phyloP scores from a whole-genome alignment of 2,113 vertebrate species.

The Condylura cristata region DNA sequence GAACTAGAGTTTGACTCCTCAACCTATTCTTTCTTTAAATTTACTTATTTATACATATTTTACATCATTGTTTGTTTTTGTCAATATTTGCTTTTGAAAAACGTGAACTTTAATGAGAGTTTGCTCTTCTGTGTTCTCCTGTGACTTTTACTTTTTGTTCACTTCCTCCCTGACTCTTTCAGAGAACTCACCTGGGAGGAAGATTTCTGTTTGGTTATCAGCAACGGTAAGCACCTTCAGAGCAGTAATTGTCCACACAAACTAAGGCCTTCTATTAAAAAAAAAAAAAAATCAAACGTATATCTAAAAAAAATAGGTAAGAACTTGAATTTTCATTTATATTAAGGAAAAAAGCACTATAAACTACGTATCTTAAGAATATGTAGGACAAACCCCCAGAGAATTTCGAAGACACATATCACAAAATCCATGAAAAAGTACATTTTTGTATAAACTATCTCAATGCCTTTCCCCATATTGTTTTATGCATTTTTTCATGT shows the following conservation, averaged over 20 bases:
- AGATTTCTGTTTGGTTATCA: neutral
- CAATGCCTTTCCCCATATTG: neutral
- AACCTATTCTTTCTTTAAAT: neutral
- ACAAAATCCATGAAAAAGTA: neutral
- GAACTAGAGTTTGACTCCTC: neutral
- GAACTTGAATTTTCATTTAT: neutral
- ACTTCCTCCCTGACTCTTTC: neutral
- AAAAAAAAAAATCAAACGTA: neutral
- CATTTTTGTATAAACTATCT: neutral
- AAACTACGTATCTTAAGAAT: neutral
- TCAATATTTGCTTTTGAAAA: too few species aligned
- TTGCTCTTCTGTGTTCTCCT: neutral
- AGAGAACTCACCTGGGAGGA: neutral
- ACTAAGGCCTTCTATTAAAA: neutral
- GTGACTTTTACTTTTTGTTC: neutral
- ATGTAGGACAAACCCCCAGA: neutral
- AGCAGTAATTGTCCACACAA: accelerated
- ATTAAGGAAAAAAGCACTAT: neutral
- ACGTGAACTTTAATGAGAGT: neutral
- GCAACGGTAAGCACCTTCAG: neutral
- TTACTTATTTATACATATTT: too few species aligned
- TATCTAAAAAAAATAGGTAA: neutral
- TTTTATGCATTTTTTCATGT: neutral
- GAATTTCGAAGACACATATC: neutral
- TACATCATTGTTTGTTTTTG: too few species aligned